Conservation (phyloP, 2,113 vertebrate species). For the Tachysurus fulvidraco region DNA sequence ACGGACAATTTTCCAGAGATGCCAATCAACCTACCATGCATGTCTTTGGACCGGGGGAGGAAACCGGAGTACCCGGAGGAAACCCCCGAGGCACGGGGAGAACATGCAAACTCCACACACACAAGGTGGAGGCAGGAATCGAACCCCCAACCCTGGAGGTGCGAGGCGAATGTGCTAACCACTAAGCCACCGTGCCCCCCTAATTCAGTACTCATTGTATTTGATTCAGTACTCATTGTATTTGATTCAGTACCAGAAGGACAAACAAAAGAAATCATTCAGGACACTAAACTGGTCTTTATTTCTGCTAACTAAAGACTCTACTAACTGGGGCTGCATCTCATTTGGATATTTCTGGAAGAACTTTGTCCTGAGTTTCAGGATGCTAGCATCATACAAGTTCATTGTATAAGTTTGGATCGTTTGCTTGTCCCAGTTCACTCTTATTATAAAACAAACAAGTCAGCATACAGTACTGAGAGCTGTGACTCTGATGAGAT, state of each 20-base stretch:
- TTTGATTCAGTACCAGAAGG: neutral
- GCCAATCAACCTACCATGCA: no score
- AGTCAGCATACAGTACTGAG: conserved; percentile 11
- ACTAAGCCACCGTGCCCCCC: no score
- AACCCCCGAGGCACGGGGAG: no score
- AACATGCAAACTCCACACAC: no score
- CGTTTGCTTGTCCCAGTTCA: conserved; percentile 6
- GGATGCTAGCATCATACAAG: neutral
- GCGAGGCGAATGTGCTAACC: no score
- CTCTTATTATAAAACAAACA: conserved; percentile 23
- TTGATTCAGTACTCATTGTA: no score
- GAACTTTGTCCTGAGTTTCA: neutral
- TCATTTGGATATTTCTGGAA: conserved; percentile 14
- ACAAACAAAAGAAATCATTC: neutral
- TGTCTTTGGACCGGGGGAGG: no score
- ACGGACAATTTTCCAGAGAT: no score
- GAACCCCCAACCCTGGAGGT: no score
- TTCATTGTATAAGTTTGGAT: neutral
- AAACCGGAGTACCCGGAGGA: no score
- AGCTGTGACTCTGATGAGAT: neutral
- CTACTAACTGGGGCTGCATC: neutral
- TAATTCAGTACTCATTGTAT: no score
- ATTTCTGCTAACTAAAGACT: neutral
- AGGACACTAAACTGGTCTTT: neutral
- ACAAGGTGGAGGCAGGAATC: no score